Evolutionary conservation across 2,797 vertebrate species (phyloP).

Genomic region (Poecilia picta): DNA sequence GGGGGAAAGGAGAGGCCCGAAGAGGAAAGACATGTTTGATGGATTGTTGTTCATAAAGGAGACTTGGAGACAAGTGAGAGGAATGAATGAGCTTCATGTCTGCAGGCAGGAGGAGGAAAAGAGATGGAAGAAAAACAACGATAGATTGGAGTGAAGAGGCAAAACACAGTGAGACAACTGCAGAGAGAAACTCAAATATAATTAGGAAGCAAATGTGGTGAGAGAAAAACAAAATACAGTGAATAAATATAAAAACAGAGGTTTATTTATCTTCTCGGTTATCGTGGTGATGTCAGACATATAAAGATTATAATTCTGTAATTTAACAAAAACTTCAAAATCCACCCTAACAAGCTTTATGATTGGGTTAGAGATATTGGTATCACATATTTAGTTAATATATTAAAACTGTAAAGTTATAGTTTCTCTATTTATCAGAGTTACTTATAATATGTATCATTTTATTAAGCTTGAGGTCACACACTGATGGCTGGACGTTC

Average conservation of each 20-base stretch:
- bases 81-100: constrained; percentile 24
- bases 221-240: background rate
- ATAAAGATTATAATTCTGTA: background rate
- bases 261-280: background rate
- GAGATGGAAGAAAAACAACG: constrained; percentile 7
- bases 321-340: background rate
- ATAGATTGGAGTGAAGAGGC: background rate
- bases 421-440: background rate
- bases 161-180: background rate
- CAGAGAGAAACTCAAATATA: background rate
- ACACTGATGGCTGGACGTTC: too few species aligned
- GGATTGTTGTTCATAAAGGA: constrained; percentile 53
- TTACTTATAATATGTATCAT: background rate
- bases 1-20: background rate
- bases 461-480: background rate
- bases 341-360: background rate
- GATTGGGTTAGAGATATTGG: background rate
- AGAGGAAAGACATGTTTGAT: constrained; percentile 26
- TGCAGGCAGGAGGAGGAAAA: constrained; percentile 5
- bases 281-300: background rate
- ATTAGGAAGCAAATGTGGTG: background rate
- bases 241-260: background rate
- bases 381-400: background rate
- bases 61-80: constrained; percentile 23
- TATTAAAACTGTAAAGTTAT: background rate